Conservation (phyloP, 53 echinoderm and acorn worm species). For the Patiria pectinifera region DNA sequence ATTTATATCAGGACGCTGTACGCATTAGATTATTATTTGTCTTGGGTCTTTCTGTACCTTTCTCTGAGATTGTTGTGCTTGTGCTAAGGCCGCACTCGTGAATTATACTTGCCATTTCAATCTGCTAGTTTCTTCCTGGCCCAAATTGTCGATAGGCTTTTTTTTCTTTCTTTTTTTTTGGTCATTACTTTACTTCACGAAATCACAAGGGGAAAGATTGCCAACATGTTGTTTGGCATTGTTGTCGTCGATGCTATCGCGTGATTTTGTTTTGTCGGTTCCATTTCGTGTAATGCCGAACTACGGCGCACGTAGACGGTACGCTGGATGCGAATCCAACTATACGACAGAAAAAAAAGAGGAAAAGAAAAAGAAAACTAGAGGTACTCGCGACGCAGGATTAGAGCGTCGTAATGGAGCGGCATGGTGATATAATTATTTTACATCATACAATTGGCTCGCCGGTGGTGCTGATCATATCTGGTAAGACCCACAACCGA, state of each 20-base stretch:
- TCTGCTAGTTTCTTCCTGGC: constrained; percentile 11
- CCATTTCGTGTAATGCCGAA: background rate
- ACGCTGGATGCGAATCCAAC: background rate
- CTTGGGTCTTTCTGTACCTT: background rate
- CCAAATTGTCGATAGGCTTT: constrained; percentile 2
- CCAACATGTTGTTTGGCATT: background rate
- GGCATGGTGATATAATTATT: constrained; percentile 59
- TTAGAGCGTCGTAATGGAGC: constrained; percentile 44
- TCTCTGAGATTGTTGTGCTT: background rate
- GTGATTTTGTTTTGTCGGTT: background rate
- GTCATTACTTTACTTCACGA: background rate
- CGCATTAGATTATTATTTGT: constrained; percentile 55
- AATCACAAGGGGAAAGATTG: background rate
- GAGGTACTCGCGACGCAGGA: constrained; percentile 3
- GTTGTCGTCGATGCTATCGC: background rate
- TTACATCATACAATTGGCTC: constrained; percentile 52
- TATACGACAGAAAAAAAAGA: background rate
- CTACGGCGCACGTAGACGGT: no score
- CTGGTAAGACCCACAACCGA: constrained; percentile 48
- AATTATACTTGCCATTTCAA: constrained; percentile 50
- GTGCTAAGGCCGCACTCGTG: constrained; percentile 29
- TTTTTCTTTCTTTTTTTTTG: background rate
- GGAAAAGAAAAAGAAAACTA: no score
- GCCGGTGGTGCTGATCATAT: constrained; percentile 56
- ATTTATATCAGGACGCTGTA: constrained; percentile 48